Percentiles rank a stretch among this genome's conserved stretches.
Evolutionary conservation across 2,113 vertebrate species (phyloP).

Genomic region (Trogon surrucura): DNA sequence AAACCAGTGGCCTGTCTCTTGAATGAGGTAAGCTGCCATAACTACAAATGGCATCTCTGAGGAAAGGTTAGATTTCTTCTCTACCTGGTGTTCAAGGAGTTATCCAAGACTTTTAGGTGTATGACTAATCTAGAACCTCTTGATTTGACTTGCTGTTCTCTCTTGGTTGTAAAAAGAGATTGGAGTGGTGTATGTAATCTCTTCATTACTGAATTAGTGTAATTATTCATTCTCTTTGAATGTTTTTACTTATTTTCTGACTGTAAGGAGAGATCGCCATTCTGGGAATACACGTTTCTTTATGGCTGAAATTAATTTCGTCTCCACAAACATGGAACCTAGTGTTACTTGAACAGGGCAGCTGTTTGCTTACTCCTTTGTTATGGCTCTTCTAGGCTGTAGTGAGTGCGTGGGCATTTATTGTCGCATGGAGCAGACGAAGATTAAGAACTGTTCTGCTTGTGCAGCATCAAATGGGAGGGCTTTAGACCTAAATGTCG

Average conservation of each 20-base stretch:
- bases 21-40: not conserved
- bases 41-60: not conserved
- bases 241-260: not conserved
- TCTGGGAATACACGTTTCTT: not conserved
- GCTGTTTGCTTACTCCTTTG: not conserved
- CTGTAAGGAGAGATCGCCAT: not conserved
- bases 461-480: not conserved
- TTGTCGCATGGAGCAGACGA: not conserved
- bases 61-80: not conserved
- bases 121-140: not conserved
- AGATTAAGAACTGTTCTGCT: not conserved
- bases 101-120: not conserved
- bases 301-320: not conserved
- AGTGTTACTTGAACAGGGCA: not conserved
- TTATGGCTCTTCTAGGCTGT: not conserved
- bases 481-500: not conserved
- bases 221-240: not conserved
- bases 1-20: not conserved
- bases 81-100: not conserved
- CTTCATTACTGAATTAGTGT: not conserved
- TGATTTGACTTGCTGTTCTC: not conserved
- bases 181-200: not conserved
- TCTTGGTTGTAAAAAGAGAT: not conserved
- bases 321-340: not conserved
- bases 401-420: not conserved